Conservation (phyloP, 2,888 invertebrate species). For the Coelinius sp. region DNA sequence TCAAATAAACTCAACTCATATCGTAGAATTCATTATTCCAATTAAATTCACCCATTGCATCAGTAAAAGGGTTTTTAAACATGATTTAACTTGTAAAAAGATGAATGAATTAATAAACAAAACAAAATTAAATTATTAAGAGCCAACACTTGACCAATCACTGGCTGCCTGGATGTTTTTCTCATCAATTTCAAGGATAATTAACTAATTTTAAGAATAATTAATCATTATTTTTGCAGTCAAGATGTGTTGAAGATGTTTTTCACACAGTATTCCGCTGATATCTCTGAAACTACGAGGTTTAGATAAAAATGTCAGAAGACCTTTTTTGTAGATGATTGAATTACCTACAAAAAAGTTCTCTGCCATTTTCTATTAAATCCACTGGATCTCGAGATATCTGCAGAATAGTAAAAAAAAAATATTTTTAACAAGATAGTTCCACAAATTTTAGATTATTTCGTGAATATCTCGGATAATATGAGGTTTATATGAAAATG, state of each 20-base stretch:
- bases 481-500: too few species aligned
- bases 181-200: constrained; percentile 46
- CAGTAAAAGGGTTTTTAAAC: not conserved
- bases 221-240: not conserved
- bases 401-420: too few species aligned
- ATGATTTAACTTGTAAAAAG: constrained; percentile 14
- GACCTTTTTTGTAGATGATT: too few species aligned
- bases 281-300: not conserved
- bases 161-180: constrained; percentile 67
- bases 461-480: not conserved
- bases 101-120: not conserved
- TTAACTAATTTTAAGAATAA: not conserved
- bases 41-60: constrained; percentile 1
- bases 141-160: constrained; percentile 68
- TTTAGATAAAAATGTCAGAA: not conserved
- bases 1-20: constrained; percentile 17
- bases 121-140: constrained; percentile 37
- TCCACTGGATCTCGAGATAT: too few species aligned
- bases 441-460: too few species aligned
- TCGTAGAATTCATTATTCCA: constrained; percentile 5
- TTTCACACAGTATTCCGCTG: not conserved
- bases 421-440: too few species aligned
- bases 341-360: too few species aligned
- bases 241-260: not conserved
- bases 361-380: too few species aligned